Percentiles rank a stretch among this genome's conserved stretches.
Evolutionary conservation across 2,888 invertebrate genomes (phyloP).

Genomic region (Diarsia rubi): DNA sequence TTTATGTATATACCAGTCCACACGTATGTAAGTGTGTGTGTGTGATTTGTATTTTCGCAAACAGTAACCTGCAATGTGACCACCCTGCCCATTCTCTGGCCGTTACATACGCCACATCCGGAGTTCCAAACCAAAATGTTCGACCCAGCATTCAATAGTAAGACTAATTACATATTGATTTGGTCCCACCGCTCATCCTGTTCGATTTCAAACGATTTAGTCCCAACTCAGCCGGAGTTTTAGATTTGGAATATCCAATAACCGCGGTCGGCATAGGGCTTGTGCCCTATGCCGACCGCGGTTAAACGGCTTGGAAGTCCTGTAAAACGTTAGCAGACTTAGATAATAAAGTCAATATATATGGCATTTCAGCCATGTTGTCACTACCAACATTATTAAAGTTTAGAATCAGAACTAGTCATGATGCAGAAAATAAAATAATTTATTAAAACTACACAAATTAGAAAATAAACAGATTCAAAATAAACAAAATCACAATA

Average conservation of each 20-base stretch:
- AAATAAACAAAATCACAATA: background rate
- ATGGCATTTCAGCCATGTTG: too few relatives aligned
- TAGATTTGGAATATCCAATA: background rate
- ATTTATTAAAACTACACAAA: constrained; percentile 31
- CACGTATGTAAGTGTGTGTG: too few relatives aligned
- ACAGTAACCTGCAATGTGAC: background rate
- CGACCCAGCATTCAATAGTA: background rate
- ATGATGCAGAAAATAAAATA: background rate
- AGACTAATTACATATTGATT: constrained; percentile 2
- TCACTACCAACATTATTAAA: background rate
- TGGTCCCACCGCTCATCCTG: background rate
- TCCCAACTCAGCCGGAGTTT: constrained; percentile 9
- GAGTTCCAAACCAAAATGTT: background rate
- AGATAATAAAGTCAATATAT: too few relatives aligned
- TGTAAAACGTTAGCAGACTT: background rate
- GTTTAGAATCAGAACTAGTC: background rate
- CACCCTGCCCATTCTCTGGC: background rate
- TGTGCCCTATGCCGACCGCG: too few relatives aligned
- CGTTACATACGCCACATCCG: background rate
- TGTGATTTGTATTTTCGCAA: background rate
- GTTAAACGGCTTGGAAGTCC: constrained; percentile 2
- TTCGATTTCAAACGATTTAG: background rate
- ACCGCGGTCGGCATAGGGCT: background rate
- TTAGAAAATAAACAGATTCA: constrained; percentile 13
- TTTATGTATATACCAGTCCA: too few relatives aligned